phyloP scores from a whole-genome alignment of 2,888 invertebrate genomes.

The Yponomeuta evonymella region DNA sequence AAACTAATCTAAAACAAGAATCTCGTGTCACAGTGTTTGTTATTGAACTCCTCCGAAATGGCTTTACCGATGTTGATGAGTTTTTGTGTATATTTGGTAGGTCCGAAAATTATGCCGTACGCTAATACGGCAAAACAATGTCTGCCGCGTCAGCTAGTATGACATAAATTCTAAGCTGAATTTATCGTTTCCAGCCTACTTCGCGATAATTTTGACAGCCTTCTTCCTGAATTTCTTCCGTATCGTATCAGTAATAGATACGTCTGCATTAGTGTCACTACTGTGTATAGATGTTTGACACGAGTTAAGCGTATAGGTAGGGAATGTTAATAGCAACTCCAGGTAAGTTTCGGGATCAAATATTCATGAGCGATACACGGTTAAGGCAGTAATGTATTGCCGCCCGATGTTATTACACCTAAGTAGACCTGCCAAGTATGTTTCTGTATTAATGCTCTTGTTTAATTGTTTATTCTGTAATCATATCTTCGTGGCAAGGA shows the following conservation, averaged over 20 bases:
- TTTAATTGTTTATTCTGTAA: background rate
- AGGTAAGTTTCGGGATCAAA: background rate
- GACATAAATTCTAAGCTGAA: too few species aligned
- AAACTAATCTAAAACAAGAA: too few species aligned
- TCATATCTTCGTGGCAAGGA: too few species aligned
- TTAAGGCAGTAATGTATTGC: conserved; percentile 1
- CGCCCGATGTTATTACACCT: background rate
- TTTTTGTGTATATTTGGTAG: too few species aligned
- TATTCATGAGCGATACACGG: background rate
- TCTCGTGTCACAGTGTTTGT: too few species aligned
- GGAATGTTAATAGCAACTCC: background rate
- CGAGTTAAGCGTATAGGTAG: background rate
- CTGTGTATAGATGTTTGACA: background rate
- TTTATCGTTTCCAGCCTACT: too few species aligned
- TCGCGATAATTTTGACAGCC: too few species aligned
- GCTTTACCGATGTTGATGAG: too few species aligned
- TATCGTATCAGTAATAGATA: background rate
- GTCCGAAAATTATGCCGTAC: too few species aligned
- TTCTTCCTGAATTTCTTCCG: background rate
- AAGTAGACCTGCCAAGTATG: background rate
- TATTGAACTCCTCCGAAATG: too few species aligned
- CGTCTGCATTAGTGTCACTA: background rate
- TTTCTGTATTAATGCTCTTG: background rate
- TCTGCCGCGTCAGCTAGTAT: too few species aligned
- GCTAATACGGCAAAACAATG: too few species aligned